Conservation (phyloP, 2,888 invertebrate species). For the Pollenia amentaria region DNA sequence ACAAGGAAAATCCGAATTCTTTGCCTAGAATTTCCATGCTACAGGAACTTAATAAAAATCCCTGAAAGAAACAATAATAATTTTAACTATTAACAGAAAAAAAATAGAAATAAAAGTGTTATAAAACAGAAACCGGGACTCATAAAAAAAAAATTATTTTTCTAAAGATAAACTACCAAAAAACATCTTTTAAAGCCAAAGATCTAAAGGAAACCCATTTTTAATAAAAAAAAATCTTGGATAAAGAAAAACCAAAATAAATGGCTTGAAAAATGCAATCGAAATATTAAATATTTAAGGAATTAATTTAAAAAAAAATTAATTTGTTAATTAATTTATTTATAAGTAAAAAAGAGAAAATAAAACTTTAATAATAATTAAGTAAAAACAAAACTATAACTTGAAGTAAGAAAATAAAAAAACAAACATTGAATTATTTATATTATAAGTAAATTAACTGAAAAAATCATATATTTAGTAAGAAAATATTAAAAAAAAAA, state of each 20-base stretch:
- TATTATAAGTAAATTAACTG: conserved; percentile 44
- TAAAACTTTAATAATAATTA: conserved; percentile 55
- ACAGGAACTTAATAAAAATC: conserved; percentile 57
- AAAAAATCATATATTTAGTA: conserved; percentile 56
- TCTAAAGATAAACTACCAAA: conserved; percentile 42
- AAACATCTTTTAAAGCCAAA: conserved; percentile 60
- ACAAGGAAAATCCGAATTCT: conserved; percentile 95
- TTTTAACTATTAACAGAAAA: conserved; percentile 65
- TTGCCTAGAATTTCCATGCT: conserved; percentile 87
- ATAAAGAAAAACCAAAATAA: conserved; percentile 8
- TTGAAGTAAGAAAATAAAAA: conserved; percentile 50
- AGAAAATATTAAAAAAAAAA: conserved; percentile 37
- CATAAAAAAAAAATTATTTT: conserved; percentile 62
- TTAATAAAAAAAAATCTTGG: conserved; percentile 30
- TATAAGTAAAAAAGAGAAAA: conserved; percentile 44
- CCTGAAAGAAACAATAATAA: conserved; percentile 67
- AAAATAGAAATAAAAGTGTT: conserved; percentile 2
- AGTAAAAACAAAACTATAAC: conserved; percentile 37
- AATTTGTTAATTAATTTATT: conserved; percentile 68
- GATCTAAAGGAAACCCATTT: conserved; percentile 59
- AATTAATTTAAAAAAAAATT: conserved; percentile 56
- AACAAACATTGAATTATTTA: conserved; percentile 56
- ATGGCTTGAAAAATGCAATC: conserved; percentile 76
- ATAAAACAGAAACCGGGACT: conserved; percentile 46
- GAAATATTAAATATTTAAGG: conserved; percentile 75